Conservation (phyloP, 2,888 invertebrate genomes). For the Liposcelis brunnea region DNA sequence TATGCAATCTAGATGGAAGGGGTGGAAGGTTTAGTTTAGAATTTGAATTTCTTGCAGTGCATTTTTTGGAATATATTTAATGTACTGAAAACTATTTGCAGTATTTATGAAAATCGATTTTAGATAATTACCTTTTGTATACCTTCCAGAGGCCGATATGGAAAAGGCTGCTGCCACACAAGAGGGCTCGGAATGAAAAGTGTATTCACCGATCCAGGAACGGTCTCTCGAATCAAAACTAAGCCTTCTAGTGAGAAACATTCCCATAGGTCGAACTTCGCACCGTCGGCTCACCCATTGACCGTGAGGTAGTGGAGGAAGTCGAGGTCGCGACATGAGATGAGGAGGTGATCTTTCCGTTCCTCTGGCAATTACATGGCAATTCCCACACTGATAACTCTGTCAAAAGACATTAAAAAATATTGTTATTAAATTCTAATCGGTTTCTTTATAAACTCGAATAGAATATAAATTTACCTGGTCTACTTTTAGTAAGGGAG, state of each 20-base stretch:
- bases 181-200: constrained; percentile 34
- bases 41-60: too few species aligned
- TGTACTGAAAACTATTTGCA: too few species aligned
- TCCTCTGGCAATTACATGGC: constrained; percentile 25
- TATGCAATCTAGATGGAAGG: too few species aligned
- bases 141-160: constrained; percentile 33
- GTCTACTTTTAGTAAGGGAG: constrained; percentile 27
- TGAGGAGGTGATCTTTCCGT: constrained; percentile 31
- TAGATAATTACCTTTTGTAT: constrained; percentile 18
- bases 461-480: constrained; percentile 21
- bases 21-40: too few species aligned
- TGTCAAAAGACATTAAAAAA: too few species aligned
- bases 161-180: constrained; percentile 33
- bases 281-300: constrained; percentile 38
- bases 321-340: constrained; percentile 27
- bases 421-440: not conserved
- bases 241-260: constrained; percentile 33
- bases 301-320: constrained; percentile 31
- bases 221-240: constrained; percentile 25
- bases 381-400: constrained; percentile 24
- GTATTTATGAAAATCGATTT: too few species aligned
- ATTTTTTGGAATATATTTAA: too few species aligned
- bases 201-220: constrained; percentile 34
- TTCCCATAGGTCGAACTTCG: constrained; percentile 35
- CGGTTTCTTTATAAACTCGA: not conserved